Evolutionary conservation across 1,140 invertebrate species (phyloP).

Genomic region (Solenopsis fugax): DNA sequence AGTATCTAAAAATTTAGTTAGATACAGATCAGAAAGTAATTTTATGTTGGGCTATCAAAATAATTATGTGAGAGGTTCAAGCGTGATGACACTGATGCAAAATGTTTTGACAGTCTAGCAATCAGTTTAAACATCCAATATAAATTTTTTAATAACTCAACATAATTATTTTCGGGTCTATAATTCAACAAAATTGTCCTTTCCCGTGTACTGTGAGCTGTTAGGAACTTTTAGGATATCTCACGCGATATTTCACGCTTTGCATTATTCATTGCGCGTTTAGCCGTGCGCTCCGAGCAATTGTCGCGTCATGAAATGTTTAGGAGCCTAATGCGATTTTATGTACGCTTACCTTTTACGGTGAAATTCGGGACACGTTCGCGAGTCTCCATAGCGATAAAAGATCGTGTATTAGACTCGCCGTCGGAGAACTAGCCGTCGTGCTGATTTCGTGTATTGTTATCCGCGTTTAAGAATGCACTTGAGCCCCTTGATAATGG

Average conservation of each 20-base stretch:
- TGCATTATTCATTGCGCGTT: constrained; percentile 37
- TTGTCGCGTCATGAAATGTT: constrained; percentile 48
- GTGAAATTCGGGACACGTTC: constrained; percentile 56
- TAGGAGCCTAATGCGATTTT: constrained; percentile 9
- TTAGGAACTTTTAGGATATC: neutral
- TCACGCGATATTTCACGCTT: neutral
- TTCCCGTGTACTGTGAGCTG: neutral
- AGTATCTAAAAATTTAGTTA: no score
- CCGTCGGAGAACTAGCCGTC: neutral
- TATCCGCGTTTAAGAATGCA: constrained; percentile 64
- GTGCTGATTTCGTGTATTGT: constrained; percentile 12
- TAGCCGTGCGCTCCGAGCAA: neutral
- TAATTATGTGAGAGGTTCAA: no score
- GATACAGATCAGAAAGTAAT: no score
- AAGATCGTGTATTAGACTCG: neutral
- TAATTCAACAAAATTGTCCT: no score
- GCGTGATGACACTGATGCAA: no score
- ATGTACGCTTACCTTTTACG: constrained; percentile 62
- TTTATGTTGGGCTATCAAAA: no score
- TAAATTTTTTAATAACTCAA: no score
- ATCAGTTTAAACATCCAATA: no score
- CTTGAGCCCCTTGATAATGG: constrained; percentile 66
- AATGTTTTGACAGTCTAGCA: no score
- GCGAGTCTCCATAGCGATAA: constrained; percentile 55
- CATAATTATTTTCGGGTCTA: no score